Conservation (phyloP, 2,888 invertebrate species). For the Nasonia oneida region DNA sequence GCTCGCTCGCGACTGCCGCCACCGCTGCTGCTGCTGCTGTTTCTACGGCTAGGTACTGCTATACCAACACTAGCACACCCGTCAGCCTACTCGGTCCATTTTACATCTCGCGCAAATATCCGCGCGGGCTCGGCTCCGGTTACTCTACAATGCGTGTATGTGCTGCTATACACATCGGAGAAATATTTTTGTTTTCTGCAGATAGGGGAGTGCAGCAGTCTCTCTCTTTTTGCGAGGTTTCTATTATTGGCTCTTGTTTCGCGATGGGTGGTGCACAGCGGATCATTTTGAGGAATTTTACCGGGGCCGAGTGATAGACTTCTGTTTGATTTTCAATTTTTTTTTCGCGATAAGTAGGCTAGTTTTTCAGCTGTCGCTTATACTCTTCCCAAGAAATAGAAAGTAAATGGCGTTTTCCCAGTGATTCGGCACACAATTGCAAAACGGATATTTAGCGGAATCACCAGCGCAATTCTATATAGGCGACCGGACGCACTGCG, state of each 20-base stretch:
- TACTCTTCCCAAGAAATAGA: neutral
- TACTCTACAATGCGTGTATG: neutral
- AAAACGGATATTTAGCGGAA: too few species aligned
- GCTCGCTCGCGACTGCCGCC: constrained; percentile 3
- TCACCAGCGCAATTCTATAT: too few species aligned
- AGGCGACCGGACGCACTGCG: too few species aligned
- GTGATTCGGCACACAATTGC: too few species aligned
- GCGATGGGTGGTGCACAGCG: neutral
- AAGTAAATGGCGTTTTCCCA: neutral
- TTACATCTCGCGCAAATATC: constrained; percentile 69
- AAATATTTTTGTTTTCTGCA: constrained; percentile 37
- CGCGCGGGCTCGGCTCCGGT: neutral
- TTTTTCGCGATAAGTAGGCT: neutral
- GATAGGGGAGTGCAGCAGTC: neutral
- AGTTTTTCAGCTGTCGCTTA: neutral
- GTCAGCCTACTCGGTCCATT: constrained; percentile 74
- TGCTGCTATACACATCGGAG: neutral
- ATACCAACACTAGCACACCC: neutral
- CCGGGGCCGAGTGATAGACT: neutral
- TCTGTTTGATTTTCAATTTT: neutral
- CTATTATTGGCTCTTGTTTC: constrained; percentile 4
- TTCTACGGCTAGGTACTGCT: neutral
- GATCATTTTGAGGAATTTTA: too few species aligned
- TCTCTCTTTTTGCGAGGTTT: neutral
- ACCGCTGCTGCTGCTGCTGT: neutral